Percentiles rank a stretch among this genome's conserved stretches.
Conservation (phyloP, 23 tunicate species). For the Clavelina lepadiformis region DNA sequence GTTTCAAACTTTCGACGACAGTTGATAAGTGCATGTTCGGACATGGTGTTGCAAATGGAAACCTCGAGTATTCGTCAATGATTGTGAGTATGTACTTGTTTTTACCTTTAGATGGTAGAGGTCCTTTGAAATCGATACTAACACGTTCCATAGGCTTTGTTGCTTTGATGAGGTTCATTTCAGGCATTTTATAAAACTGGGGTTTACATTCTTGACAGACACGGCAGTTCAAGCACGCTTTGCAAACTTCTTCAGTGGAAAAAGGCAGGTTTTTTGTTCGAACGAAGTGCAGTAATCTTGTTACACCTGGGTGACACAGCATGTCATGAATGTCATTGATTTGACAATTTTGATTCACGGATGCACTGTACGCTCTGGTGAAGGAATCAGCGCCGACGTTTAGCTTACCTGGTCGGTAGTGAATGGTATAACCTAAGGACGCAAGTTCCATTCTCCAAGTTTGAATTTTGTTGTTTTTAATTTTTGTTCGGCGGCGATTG, state of each 20-base stretch:
- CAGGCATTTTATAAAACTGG: not conserved
- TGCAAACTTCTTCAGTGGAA: not conserved
- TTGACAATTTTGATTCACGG: not conserved
- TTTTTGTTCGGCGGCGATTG: conserved; percentile 2
- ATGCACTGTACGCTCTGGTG: conserved; percentile 21
- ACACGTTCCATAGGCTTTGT: conserved; percentile 10
- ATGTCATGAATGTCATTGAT: conserved; percentile 9
- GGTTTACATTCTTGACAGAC: conserved; percentile 4
- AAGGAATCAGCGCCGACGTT: conserved; percentile 18
- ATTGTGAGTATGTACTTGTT: conserved; percentile 8
- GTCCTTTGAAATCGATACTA: conserved; percentile 8
- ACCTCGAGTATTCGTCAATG: conserved; percentile 4
- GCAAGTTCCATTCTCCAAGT: conserved; percentile 33
- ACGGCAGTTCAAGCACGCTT: not conserved
- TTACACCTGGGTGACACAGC: conserved; percentile 16
- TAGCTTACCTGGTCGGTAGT: conserved; percentile 2
- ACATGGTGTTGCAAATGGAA: conserved; percentile 19
- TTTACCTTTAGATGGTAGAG: not conserved
- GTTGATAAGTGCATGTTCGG: not conserved
- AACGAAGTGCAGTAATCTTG: conserved; percentile 7
- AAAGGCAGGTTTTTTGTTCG: not conserved
- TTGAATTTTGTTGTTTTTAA: conserved; percentile 27
- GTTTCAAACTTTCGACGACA: not conserved
- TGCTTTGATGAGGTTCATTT: conserved; percentile 14
- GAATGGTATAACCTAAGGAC: conserved; percentile 10